A percentile compares a stretch with the other conserved stretches of the same genome.
Evolutionary conservation across 1,140 invertebrate species (phyloP).

Genomic region (Tetragonula clypearis): DNA sequence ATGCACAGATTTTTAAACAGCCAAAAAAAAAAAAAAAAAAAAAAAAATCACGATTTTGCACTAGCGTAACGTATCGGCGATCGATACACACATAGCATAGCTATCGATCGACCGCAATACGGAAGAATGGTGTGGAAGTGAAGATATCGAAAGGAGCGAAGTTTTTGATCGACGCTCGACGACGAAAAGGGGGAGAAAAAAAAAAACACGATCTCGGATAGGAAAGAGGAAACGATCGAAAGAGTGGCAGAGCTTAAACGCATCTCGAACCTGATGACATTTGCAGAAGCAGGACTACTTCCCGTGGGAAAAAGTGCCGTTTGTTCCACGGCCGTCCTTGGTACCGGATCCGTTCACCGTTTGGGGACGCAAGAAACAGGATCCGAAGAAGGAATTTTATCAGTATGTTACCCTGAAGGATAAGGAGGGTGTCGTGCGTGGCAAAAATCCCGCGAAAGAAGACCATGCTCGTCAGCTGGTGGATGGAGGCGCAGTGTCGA

Average conservation of each 20-base stretch:
- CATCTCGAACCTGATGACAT: conserved; percentile 46
- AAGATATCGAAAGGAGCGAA: conserved; percentile 56
- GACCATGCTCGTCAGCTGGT: conserved; percentile 78
- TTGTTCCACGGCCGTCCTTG: conserved; percentile 90
- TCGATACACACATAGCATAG: background rate
- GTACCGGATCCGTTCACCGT: conserved; percentile 91
- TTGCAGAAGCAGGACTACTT: conserved; percentile 89
- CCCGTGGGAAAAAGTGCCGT: conserved; percentile 92
- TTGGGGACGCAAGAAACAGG: conserved; percentile 85
- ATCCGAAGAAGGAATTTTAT: conserved; percentile 79
- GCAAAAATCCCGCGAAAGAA: conserved; percentile 74
- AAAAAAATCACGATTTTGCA: background rate
- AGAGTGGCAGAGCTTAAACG: conserved; percentile 23
- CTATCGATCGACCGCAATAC: background rate
- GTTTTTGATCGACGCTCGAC: conserved; percentile 2
- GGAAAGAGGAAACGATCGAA: conserved; percentile 22
- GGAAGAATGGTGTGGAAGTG: conserved; percentile 75
- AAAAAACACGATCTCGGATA: background rate
- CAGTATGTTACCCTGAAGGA: conserved; percentile 78
- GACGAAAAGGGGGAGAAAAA: background rate
- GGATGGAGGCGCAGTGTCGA: conserved; percentile 75
- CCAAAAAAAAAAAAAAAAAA: too few relatives aligned
- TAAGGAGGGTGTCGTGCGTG: conserved; percentile 74
- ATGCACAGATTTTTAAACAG: background rate
- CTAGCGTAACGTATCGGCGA: background rate